Evolutionary conservation across 2,888 invertebrate species (phyloP).

Genomic region (Callimorpha dominula): DNA sequence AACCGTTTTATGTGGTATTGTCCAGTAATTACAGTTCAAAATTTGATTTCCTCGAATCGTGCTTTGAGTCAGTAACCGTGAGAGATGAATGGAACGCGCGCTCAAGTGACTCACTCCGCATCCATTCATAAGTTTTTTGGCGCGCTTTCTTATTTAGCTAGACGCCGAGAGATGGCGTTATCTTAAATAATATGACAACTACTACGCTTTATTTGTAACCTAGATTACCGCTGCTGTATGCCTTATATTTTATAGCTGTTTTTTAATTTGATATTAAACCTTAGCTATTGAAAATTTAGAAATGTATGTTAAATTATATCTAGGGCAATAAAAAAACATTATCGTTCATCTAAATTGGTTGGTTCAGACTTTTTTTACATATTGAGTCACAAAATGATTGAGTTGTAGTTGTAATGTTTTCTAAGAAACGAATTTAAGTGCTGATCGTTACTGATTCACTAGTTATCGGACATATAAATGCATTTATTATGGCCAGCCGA

Average conservation of each 20-base stretch:
- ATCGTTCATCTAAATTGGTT: background rate
- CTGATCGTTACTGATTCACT: background rate
- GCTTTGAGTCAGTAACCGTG: conserved; percentile 67
- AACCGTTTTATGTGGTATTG: conserved; percentile 17
- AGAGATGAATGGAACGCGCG: conserved; percentile 69
- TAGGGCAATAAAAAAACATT: background rate
- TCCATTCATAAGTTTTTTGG: conserved; percentile 77
- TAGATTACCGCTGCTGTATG: background rate
- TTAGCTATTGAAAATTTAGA: background rate
- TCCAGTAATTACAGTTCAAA: conserved; percentile 45
- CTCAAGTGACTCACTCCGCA: conserved; percentile 66
- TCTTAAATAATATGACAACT: conserved; percentile 9
- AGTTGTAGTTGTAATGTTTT: conserved; percentile 10
- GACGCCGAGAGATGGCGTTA: conserved; percentile 62
- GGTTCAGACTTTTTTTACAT: conserved; percentile 4
- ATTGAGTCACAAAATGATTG: conserved; percentile 14
- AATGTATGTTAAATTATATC: background rate
- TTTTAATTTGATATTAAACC: background rate
- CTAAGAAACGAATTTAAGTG: background rate
- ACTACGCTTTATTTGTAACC: too few relatives aligned
- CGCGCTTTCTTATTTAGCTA: conserved; percentile 64
- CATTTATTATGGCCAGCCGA: background rate
- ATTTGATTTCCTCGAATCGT: conserved; percentile 66
- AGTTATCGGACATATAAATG: background rate
- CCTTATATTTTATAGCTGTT: background rate